A percentile compares a stretch with the other conserved stretches of the same genome.
phyloP scores from a whole-genome alignment of 2,888 invertebrate genomes.

The Sphaeridia pumilis region DNA sequence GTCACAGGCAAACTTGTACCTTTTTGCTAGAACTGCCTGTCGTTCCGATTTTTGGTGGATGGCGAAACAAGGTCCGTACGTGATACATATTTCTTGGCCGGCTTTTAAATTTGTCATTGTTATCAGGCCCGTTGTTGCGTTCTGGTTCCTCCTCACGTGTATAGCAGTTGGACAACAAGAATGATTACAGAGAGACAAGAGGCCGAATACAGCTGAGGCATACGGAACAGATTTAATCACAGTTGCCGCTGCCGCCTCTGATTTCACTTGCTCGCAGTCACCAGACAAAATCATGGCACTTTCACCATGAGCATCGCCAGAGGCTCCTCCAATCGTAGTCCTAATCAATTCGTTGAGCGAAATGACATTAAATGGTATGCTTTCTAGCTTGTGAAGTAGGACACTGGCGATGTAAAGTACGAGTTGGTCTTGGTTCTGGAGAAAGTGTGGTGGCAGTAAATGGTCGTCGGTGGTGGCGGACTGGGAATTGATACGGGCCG shows the following conservation, averaged over 20 bases:
- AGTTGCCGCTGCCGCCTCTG: background rate
- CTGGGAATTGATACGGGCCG: too few relatives aligned
- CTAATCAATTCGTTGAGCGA: constrained; percentile 21
- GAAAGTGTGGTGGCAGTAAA: background rate
- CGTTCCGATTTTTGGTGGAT: constrained; percentile 18
- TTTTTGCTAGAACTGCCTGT: constrained; percentile 17
- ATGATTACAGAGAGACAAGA: constrained; percentile 30
- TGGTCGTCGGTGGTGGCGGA: background rate
- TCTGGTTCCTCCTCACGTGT: constrained; percentile 19
- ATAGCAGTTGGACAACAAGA: constrained; percentile 32
- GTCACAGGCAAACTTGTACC: constrained; percentile 29
- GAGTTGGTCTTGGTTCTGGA: background rate
- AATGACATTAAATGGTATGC: constrained; percentile 32
- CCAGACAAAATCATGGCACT: too few relatives aligned
- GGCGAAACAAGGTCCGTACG: constrained; percentile 29
- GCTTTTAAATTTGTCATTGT: constrained; percentile 19
- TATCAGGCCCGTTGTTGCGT: constrained; percentile 23
- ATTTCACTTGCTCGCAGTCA: too few relatives aligned
- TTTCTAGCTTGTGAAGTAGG: constrained; percentile 27
- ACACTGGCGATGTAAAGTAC: constrained; percentile 23
- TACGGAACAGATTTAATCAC: constrained; percentile 18
- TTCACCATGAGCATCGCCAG: too few relatives aligned
- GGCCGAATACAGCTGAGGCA: constrained; percentile 28
- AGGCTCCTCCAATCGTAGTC: too few relatives aligned
- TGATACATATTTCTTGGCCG: constrained; percentile 32